Base-by-base conservation (phyloP, 2,797 vertebrate genomes). In the Clamator glandarius region DNA sequence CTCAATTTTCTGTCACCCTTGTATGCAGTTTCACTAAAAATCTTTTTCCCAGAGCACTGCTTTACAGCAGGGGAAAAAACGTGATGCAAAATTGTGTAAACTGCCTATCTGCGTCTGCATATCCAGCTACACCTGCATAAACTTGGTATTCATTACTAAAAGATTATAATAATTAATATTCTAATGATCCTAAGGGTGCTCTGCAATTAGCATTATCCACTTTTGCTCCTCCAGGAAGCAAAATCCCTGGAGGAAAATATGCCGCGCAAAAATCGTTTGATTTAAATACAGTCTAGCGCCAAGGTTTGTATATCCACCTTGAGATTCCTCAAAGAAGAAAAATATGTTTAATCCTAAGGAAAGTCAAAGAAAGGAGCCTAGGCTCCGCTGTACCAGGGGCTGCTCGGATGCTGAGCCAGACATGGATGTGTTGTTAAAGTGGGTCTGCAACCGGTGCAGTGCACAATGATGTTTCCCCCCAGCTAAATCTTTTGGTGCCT, bases 21-120 rank as follows among this genome's bases (percentile, higher is more conserved):
- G 1, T 31, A n/a, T 16, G 6, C 1, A 1, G 36, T 89, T 92
- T 82, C 39, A 9, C 28, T 25, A 2, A 52, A 28, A 3, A 58
- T 75, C 50, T 81, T 62, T 62, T 67, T 29, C 54, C 33, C 9
- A 3, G 4, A 2, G 5, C 12, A 3, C 33, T 67, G 20, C 35
- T 85, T 87, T n/a, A 33, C 62, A 51, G 51, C 0, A 3, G 24
- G 23, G 2, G 2, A 29, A 50, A 15, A 54, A 58, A n/a, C 6
- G 9, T 20, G 6, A 1, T 68, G 25, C 20, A 21, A 6, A 8
- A 0, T 7, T 29, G 31, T 25, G 7, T 0, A 24, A 39, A 14
- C 12, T 20, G 9, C 1, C 0, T 20, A 41, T 55, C 21, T 15
- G 2, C 28, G 11, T 12, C 48, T 58, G 20, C 5, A 4, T 8